Conservation (phyloP, 2,113 vertebrate genomes). For the Entomyzon cyanotis region DNA sequence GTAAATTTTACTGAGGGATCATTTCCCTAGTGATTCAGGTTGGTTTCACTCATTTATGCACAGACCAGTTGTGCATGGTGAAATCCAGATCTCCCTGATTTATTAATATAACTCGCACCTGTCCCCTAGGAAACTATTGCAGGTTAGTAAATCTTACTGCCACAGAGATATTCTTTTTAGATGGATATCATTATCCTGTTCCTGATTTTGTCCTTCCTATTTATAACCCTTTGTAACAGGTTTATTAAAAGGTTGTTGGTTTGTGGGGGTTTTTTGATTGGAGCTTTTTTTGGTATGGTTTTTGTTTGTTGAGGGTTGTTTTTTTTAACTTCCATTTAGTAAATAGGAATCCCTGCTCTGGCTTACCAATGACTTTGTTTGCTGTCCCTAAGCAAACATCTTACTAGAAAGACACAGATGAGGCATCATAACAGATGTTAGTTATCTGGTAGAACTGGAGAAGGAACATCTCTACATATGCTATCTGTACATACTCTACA, state of each 20-base stretch:
- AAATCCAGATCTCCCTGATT: not conserved
- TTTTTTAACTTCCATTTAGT: not conserved
- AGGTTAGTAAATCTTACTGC: not conserved
- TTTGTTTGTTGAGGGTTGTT: not conserved
- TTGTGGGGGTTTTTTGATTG: rapidly evolving
- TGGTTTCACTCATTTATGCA: not conserved
- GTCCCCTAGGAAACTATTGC: not conserved
- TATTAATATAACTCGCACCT: not conserved
- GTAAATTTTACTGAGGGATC: not conserved
- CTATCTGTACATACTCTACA: not conserved
- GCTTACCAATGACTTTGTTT: not conserved
- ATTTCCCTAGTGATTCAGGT: not conserved
- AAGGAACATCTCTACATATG: not conserved
- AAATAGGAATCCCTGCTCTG: not conserved
- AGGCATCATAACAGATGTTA: not conserved
- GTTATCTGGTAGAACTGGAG: not conserved
- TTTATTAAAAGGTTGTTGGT: not conserved
- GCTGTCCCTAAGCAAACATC: not conserved
- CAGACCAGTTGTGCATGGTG: not conserved
- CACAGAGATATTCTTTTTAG: not conserved
- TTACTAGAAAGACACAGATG: not conserved
- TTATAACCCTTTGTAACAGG: not conserved
- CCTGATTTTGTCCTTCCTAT: not conserved
- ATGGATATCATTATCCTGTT: not conserved
- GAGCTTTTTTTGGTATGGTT: not conserved